Conservation (phyloP, 2,888 invertebrate genomes). For the Nephrocerus scutellatus region DNA sequence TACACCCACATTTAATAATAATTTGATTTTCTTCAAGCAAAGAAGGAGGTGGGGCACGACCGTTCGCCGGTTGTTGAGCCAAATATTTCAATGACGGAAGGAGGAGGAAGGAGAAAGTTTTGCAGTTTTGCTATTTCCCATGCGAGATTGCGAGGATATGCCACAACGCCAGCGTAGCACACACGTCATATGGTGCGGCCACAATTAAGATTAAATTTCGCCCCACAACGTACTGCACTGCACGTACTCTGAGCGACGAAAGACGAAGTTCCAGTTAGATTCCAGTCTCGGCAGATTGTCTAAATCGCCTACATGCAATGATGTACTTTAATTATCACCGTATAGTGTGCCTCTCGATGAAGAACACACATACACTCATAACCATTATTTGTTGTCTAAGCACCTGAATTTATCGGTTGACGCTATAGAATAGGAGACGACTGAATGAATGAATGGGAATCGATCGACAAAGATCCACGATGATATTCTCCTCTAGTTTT, state of each 20-base stretch:
- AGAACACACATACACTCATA: no score
- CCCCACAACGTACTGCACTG: conserved; percentile 1
- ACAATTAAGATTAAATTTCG: conserved; percentile 25
- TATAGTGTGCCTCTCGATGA: no score
- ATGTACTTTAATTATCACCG: conserved; percentile 23
- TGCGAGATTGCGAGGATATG: conserved; percentile 19
- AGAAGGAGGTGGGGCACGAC: background rate
- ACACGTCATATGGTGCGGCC: no score
- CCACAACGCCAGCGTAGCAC: no score
- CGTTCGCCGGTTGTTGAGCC: conserved; percentile 15
- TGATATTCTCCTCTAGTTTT: no score
- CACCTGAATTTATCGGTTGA: no score
- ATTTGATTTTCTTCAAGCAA: conserved; percentile 23
- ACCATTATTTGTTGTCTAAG: no score
- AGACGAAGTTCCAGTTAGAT: no score
- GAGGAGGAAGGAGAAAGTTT: conserved; percentile 13
- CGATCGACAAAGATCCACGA: no score
- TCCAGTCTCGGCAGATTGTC: no score
- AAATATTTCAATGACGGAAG: conserved; percentile 17
- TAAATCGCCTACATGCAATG: conserved; percentile 19
- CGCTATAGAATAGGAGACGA: no score
- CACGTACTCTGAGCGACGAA: conserved; percentile 16
- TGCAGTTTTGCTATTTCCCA: conserved; percentile 10
- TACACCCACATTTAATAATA: conserved; percentile 27
- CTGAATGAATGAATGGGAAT: no score